Evolutionary conservation across 2,888 invertebrate genomes (phyloP).

Genomic region (Trichacis sp.): DNA sequence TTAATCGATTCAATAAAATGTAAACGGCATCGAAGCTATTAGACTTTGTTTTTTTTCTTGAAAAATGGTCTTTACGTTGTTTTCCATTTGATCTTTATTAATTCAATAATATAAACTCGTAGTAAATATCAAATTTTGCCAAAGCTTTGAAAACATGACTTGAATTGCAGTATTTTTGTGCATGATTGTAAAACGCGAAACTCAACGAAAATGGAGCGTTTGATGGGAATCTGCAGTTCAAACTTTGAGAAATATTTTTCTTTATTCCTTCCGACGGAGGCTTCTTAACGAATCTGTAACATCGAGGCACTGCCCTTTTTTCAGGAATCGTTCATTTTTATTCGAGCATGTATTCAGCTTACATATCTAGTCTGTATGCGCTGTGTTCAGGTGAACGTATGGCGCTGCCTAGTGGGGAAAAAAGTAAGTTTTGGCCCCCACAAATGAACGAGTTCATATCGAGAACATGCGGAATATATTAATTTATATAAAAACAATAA

Average conservation of each 20-base stretch:
- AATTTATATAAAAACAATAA: too few species aligned
- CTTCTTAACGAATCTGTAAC: neutral
- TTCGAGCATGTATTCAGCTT: slow-evolving; percentile 58
- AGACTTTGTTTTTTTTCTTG: neutral
- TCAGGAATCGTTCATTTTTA: slow-evolving; percentile 44
- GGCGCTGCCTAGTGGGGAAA: too few species aligned
- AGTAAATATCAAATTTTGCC: neutral
- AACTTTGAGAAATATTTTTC: too few species aligned
- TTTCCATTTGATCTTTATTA: too few species aligned
- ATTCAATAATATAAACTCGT: neutral
- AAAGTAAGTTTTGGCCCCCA: too few species aligned
- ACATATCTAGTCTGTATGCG: slow-evolving; percentile 65
- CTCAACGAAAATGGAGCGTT: slow-evolving; percentile 1
- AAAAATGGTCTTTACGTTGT: too few species aligned
- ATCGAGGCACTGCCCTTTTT: slow-evolving; percentile 7
- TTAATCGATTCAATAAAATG: neutral
- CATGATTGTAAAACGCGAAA: neutral
- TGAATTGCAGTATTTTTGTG: slow-evolving; percentile 2
- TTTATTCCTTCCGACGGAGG: neutral
- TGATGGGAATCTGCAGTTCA: too few species aligned
- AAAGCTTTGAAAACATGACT: slow-evolving; percentile 4
- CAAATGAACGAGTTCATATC: too few species aligned
- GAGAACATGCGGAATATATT: too few species aligned
- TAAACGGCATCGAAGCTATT: slow-evolving; percentile 15
- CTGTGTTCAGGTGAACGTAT: too few species aligned